Conservation (phyloP, 1,140 invertebrate species). For the Sesamia nonagrioides region DNA sequence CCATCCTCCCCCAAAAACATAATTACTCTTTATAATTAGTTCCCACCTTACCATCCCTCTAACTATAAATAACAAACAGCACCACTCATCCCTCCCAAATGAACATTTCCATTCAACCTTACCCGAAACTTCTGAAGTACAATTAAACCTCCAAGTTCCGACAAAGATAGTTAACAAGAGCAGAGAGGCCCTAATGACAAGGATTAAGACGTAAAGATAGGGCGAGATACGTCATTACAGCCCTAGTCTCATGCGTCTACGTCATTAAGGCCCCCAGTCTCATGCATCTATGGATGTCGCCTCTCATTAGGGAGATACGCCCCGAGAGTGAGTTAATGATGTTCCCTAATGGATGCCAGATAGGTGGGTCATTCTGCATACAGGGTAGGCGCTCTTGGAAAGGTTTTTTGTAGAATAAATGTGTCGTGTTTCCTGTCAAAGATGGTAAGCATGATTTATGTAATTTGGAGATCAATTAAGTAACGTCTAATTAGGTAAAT, state of each 20-base stretch:
- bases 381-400: neutral
- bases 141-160: conserved; percentile 37
- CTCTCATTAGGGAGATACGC: conserved; percentile 66
- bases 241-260: conserved; percentile 42
- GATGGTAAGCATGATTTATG: neutral
- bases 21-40: neutral
- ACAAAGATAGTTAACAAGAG: conserved; percentile 49
- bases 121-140: conserved; percentile 20
- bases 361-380: neutral
- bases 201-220: conserved; percentile 78
- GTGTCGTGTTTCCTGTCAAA: conserved; percentile 7
- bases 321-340: conserved; percentile 63
- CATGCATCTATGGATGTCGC: conserved; percentile 74
- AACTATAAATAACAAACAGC: conserved; percentile 2
- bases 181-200: conserved; percentile 59
- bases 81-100: conserved; percentile 21
- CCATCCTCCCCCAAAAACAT: neutral
- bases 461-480: neutral
- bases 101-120: conserved; percentile 1
- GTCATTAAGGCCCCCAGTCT: conserved; percentile 60
- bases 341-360: conserved; percentile 49
- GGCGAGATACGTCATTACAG: conserved; percentile 58
- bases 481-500: neutral
- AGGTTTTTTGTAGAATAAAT: neutral
- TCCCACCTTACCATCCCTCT: neutral